Evolutionary conservation across 2,888 invertebrate genomes (phyloP).

Genomic region (Himalopsyche japonica): DNA sequence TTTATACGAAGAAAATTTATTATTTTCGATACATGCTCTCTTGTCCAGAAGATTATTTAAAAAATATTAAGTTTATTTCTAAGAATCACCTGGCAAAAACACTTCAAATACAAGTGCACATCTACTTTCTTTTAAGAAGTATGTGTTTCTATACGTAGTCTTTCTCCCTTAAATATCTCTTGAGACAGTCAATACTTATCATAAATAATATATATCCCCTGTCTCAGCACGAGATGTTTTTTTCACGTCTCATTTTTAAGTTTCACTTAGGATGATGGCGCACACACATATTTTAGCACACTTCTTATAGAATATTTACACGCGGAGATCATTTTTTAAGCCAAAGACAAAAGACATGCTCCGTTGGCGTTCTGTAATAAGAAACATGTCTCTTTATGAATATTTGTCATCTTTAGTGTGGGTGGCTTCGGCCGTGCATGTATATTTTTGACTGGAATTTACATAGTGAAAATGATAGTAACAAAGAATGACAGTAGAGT

Average conservation of each 20-base stretch:
- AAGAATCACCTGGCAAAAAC: not conserved
- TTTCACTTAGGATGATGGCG: slow-evolving; percentile 25
- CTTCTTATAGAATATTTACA: slow-evolving; percentile 25
- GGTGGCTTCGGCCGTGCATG: not conserved
- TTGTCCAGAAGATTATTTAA: not conserved
- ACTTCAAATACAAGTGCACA: not conserved
- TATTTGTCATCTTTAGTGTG: not conserved
- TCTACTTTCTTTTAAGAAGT: not conserved
- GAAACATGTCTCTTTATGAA: not conserved
- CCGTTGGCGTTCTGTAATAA: not conserved
- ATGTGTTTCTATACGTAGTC: not conserved
- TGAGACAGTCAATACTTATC: not conserved
- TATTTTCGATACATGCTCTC: too few relatives aligned
- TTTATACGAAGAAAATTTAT: too few relatives aligned
- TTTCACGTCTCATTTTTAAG: slow-evolving; percentile 19
- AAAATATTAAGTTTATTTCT: not conserved
- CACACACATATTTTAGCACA: not conserved
- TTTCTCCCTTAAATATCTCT: not conserved
- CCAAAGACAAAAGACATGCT: slow-evolving; percentile 21
- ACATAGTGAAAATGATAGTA: not conserved
- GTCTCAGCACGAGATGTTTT: not conserved
- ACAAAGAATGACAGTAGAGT: not conserved
- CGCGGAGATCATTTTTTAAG: slow-evolving; percentile 12
- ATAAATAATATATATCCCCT: slow-evolving; percentile 2
- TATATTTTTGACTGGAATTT: not conserved